phyloP scores from a whole-genome alignment of 2,113 vertebrate species.

The Calonectris borealis region DNA sequence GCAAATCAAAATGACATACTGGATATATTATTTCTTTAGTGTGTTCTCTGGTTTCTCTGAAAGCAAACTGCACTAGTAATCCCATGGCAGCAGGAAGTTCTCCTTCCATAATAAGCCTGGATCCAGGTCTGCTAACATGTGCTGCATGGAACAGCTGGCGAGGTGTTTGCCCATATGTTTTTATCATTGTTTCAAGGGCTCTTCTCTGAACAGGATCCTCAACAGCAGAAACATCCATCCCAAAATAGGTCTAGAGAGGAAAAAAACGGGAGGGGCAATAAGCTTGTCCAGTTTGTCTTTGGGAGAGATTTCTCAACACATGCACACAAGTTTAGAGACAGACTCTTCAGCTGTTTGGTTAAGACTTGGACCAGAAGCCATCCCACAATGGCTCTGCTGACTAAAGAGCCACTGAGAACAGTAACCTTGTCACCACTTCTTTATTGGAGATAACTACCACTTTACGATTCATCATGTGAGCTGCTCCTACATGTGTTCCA shows the following conservation, averaged over 20 bases:
- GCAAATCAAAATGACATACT: conserved; percentile 71
- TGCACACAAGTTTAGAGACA: not conserved
- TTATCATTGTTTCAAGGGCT: conserved; percentile 98
- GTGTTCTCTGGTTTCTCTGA: conserved; percentile 90
- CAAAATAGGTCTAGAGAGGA: conserved; percentile 89
- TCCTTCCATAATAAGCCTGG: conserved; percentile 88
- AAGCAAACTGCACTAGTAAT: conserved; percentile 93
- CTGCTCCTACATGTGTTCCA: not conserved
- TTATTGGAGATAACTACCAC: not conserved
- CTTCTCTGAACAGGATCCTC: conserved; percentile 97
- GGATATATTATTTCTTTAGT: conserved; percentile 86
- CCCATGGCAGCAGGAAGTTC: conserved; percentile 96
- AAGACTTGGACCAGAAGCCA: not conserved
- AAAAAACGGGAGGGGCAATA: not conserved
- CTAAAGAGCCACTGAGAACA: not conserved
- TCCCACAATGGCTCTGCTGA: not conserved
- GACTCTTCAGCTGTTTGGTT: not conserved
- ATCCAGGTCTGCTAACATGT: conserved; percentile 83
- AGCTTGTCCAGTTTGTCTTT: not conserved
- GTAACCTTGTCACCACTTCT: not conserved
- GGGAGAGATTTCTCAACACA: not conserved
- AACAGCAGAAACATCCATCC: conserved; percentile 97
- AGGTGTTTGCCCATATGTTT: conserved; percentile 96
- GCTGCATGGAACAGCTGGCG: conserved; percentile 90
- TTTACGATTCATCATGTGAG: not conserved